These are phyloP conservation scores for Hippotragus niger DNA, from an alignment of 2,113 vertebrate genomes.

Conservation along the genomic window DNA sequence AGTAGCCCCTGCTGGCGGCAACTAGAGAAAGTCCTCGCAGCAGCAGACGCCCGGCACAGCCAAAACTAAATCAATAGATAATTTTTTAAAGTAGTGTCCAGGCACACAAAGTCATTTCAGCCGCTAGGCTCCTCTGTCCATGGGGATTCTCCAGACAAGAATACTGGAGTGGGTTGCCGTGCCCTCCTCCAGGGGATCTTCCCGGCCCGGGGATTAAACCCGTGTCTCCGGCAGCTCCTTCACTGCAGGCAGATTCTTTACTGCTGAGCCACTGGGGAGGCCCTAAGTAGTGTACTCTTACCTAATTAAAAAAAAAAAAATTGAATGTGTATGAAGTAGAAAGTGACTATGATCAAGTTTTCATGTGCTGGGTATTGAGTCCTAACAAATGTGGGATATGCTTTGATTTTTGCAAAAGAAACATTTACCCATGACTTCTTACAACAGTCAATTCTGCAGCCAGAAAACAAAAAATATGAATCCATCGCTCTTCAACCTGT, in stretches of 20 bases:
- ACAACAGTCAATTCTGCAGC: not conserved
- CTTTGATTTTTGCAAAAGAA: not conserved
- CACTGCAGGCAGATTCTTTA: not conserved
- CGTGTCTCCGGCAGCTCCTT: not conserved
- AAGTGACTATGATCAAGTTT: not conserved
- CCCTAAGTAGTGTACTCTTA: not conserved
- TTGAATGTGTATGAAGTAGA: not conserved
- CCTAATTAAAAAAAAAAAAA: not conserved
- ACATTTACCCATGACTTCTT: not conserved
- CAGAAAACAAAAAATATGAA: not conserved
- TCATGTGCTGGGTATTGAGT: not conserved
- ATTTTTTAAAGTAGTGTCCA: not conserved
- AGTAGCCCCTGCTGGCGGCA: not conserved
- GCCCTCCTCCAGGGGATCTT: not conserved
- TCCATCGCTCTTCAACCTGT: rapidly evolving
- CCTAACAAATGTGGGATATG: not conserved
- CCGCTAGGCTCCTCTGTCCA: not conserved
- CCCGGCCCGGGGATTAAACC: not conserved
- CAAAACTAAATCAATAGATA: not conserved
- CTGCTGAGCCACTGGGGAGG: not conserved
- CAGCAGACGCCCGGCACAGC: not conserved
- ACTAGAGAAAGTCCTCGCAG: not conserved
- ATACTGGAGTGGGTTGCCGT: not conserved
- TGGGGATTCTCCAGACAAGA: not conserved
- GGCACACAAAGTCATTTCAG: not conserved